Evolutionary conservation across 2,797 vertebrate genomes (phyloP).

Genomic region (Simalia tracyae): DNA sequence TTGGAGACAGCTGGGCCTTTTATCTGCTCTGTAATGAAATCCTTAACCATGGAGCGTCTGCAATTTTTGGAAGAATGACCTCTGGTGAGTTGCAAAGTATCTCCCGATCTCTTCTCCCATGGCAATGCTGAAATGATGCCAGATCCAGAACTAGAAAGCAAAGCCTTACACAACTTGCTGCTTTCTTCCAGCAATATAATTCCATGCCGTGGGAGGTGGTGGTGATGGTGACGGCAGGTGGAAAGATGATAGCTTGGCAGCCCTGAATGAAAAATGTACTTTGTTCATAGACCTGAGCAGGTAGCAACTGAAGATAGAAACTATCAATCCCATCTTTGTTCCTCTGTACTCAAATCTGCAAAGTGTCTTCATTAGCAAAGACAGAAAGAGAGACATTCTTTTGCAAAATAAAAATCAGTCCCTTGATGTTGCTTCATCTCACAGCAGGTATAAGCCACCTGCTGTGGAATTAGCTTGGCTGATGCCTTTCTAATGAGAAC

Average conservation of each 20-base stretch:
- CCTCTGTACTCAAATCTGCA: accelerated
- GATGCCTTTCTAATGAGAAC: slow-evolving; percentile 7
- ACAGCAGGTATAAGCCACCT: neutral
- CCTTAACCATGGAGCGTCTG: slow-evolving; percentile 43
- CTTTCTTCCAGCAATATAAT: neutral
- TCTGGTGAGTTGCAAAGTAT: slow-evolving; percentile 23
- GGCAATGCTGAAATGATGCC: neutral
- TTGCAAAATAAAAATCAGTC: neutral
- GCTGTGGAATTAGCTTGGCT: neutral
- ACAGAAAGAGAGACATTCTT: neutral
- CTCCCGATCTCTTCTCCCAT: neutral
- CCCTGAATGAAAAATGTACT: neutral
- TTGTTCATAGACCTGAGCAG: neutral
- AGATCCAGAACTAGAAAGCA: neutral
- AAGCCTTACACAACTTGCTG: neutral
- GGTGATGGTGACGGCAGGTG: neutral
- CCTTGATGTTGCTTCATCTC: neutral
- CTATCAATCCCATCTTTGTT: neutral
- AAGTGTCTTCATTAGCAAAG: neutral
- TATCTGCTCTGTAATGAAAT: slow-evolving; percentile 57
- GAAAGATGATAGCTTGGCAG: accelerated
- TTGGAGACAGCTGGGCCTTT: slow-evolving; percentile 55
- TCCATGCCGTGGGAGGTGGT: accelerated
- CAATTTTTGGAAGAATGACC: slow-evolving; percentile 35
- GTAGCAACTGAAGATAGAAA: neutral